These are phyloP conservation scores for Scelioninae gen. 1 DNA, from an alignment of 2,888 invertebrate genomes.

Conservation along the genomic window DNA sequence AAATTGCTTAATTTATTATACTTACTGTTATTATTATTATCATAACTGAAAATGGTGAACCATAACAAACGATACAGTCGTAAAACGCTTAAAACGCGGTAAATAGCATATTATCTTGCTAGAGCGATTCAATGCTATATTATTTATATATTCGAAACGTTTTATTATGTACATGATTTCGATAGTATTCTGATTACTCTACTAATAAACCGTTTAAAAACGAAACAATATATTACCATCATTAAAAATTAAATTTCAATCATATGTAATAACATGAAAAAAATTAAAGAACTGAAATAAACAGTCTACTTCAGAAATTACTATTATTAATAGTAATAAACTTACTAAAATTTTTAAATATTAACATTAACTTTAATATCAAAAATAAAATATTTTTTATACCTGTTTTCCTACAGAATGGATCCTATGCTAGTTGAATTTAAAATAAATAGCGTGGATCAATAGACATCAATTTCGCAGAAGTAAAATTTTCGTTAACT, in stretches of 20 bases:
- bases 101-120: slow-evolving; percentile 19
- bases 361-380: no score
- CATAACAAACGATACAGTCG: slow-evolving; percentile 1
- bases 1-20: background rate
- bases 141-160: slow-evolving; percentile 12
- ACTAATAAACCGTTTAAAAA: background rate
- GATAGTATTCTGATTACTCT: background rate
- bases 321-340: no score
- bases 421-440: no score
- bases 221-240: background rate
- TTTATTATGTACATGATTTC: slow-evolving; percentile 8
- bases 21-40: background rate
- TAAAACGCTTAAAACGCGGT: slow-evolving; percentile 12
- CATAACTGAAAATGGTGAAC: background rate
- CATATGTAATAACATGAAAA: no score
- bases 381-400: no score
- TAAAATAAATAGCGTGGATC: no score
- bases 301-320: no score
- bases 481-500: slow-evolving; percentile 1
- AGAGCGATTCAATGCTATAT: background rate
- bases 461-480: background rate
- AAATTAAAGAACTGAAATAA: no score
- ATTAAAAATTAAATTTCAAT: no score
- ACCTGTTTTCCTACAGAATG: no score
- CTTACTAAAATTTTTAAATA: no score